A percentile compares a stretch with the other conserved stretches of the same genome.
Evolutionary conservation across 2,113 vertebrate genomes (phyloP).

Genomic region (Semnornis frantzii): DNA sequence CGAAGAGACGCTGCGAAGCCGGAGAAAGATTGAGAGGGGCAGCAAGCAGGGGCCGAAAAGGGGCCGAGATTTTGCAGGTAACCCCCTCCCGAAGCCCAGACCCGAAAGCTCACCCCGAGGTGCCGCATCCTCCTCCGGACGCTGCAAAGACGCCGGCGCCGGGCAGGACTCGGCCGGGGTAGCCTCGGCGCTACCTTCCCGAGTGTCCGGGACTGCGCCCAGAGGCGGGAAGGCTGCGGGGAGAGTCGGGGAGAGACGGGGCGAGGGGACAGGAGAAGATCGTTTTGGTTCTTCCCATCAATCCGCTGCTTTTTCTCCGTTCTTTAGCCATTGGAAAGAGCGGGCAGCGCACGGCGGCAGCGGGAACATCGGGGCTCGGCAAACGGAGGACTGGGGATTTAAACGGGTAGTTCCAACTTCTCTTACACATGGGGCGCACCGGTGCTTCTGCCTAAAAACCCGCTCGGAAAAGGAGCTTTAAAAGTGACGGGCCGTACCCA

Average conservation of each 20-base stretch:
- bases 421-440: background rate
- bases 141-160: background rate
- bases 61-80: background rate
- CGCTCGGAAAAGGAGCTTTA: fast-evolving
- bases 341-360: background rate
- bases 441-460: background rate
- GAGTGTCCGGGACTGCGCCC: background rate
- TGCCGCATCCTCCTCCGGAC: background rate
- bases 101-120: background rate
- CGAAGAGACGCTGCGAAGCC: background rate
- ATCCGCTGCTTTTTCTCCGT: background rate
- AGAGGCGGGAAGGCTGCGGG: background rate
- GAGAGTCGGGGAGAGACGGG: background rate
- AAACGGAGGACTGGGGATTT: background rate
- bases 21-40: background rate
- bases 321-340: background rate
- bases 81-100: background rate
- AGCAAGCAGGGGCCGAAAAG: background rate
- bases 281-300: background rate
- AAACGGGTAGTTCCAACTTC: background rate
- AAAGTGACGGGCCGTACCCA: background rate
- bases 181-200: background rate
- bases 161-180: background rate
- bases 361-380: background rate
- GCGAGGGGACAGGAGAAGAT: background rate